A percentile compares a stretch with the other conserved stretches of the same genome.
phyloP scores from a whole-genome alignment of 2,113 vertebrate genomes.

The Mohoua ochrocephala region DNA sequence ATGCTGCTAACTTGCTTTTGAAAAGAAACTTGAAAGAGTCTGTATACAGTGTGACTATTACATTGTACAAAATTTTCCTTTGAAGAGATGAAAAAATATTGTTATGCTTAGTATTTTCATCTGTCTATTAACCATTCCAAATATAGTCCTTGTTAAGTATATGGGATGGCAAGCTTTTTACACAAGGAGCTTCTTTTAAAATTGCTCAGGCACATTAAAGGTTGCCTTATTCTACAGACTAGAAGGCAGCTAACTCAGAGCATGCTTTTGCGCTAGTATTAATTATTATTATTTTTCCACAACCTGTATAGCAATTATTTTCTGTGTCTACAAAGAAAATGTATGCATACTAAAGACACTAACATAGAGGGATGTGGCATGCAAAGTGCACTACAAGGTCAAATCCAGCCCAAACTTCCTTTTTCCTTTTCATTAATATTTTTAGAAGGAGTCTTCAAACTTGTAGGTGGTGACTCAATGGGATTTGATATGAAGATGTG shows the following conservation, averaged over 20 bases:
- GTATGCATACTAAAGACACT: not conserved
- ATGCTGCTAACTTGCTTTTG: constrained; percentile 46
- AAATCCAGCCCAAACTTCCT: constrained; percentile 48
- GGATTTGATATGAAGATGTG: constrained; percentile 84
- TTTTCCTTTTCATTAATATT: constrained; percentile 65
- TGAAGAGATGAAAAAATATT: constrained; percentile 41
- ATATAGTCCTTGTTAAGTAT: constrained; percentile 19
- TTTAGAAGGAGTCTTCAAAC: constrained; percentile 68
- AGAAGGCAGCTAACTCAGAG: not conserved
- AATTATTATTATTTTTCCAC: constrained; percentile 7
- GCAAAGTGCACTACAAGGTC: constrained; percentile 9
- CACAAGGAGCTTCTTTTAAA: not conserved
- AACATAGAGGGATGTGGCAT: not conserved
- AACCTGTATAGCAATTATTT: not conserved
- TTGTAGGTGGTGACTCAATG: constrained; percentile 82
- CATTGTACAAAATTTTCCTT: not conserved
- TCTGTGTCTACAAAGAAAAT: not conserved
- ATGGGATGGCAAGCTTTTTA: not conserved
- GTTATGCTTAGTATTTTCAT: constrained; percentile 37
- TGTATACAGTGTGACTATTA: not conserved
- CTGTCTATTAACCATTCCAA: constrained; percentile 34
- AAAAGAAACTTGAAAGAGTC: constrained; percentile 34
- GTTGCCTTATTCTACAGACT: constrained; percentile 2
- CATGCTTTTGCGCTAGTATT: not conserved
- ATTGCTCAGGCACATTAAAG: not conserved